Conservation (phyloP, 2,888 invertebrate genomes). For the Bhutanitis thaidina region DNA sequence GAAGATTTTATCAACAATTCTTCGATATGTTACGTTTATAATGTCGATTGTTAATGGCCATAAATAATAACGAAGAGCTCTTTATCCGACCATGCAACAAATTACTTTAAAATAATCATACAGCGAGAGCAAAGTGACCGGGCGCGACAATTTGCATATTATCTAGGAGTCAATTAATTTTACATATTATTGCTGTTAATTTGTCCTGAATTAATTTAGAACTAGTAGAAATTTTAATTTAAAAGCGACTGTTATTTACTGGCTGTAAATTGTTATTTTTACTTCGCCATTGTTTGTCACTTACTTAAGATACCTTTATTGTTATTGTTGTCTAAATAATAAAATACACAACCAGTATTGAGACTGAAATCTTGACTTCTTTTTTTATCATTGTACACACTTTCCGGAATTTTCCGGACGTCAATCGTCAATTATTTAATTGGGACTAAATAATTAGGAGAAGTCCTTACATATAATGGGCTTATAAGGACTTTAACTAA, state of each 20-base stretch:
- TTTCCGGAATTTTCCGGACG: too few species aligned
- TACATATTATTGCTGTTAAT: conserved; percentile 60
- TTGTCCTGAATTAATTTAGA: conserved; percentile 43
- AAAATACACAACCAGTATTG: too few species aligned
- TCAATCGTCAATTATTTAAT: too few species aligned
- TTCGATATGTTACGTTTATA: background rate
- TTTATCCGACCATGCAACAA: background rate
- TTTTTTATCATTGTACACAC: too few species aligned
- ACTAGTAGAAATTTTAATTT: conserved; percentile 35
- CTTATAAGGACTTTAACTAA: too few species aligned
- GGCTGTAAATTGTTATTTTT: too few species aligned
- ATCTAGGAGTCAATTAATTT: conserved; percentile 62
- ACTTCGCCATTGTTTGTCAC: too few species aligned
- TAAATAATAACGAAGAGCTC: background rate
- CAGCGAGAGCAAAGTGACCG: conserved; percentile 37
- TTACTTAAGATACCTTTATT: too few species aligned
- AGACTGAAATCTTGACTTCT: too few species aligned
- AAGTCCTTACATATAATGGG: too few species aligned
- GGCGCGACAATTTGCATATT: conserved; percentile 52
- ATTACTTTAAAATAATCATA: conserved; percentile 4
- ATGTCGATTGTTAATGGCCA: background rate
- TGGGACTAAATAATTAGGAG: too few species aligned
- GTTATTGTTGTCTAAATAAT: too few species aligned
- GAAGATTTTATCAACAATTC: conserved; percentile 11
- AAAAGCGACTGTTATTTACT: background rate